Evolutionary conservation across 1,140 invertebrate genomes (phyloP).

Genomic region (Drosophila saltans): DNA sequence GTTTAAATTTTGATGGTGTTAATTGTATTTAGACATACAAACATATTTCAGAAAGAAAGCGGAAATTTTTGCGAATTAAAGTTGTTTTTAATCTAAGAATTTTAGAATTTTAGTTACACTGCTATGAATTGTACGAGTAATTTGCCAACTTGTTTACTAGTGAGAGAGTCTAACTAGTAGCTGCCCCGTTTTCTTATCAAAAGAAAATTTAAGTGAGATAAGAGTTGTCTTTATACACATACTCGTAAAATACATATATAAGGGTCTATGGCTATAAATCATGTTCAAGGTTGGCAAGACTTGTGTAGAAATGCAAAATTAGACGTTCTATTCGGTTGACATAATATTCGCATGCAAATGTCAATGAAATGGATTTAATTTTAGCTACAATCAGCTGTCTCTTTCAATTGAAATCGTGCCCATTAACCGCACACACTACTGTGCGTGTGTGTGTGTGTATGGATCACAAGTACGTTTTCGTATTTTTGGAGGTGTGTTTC

Average conservation of each 20-base stretch:
- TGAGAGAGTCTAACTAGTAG: not conserved
- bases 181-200: constrained; percentile 4
- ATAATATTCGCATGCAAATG: constrained; percentile 22
- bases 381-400: constrained; percentile 42
- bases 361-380: constrained; percentile 55
- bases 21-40: too few species aligned
- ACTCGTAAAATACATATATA: not conserved
- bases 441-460: constrained; percentile 7
- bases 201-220: not conserved
- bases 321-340: constrained; percentile 20
- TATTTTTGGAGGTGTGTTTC: constrained; percentile 61
- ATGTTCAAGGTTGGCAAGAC: constrained; percentile 44
- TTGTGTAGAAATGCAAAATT: not conserved
- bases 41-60: too few species aligned
- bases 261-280: constrained; percentile 18
- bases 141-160: constrained; percentile 9
- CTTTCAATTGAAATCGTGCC: constrained; percentile 43
- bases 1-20: too few species aligned
- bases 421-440: constrained; percentile 29
- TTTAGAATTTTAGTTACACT: too few species aligned
- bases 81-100: too few species aligned
- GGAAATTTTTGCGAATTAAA: too few species aligned
- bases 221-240: not conserved
- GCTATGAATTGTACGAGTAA: too few species aligned
- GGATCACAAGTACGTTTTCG: constrained; percentile 23